Conservation (phyloP, 2,888 invertebrate species). For the Allolobophora icterica region DNA sequence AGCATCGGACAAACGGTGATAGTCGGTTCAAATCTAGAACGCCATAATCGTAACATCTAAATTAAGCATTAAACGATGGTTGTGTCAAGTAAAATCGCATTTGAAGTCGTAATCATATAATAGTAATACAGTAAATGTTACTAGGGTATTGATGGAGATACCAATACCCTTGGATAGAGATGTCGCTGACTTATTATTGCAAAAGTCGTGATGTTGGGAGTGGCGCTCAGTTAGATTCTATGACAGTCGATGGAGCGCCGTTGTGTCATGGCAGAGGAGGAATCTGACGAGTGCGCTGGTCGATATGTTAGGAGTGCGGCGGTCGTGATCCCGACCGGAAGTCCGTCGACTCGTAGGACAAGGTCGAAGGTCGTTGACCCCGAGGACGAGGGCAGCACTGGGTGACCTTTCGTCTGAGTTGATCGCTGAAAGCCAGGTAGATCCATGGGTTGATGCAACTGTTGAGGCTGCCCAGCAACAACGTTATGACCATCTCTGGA, state of each 20-base stretch:
- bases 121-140: background rate
- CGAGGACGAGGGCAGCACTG: conserved; percentile 28
- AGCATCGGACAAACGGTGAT: too few species aligned
- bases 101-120: too few species aligned
- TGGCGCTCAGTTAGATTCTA: too few species aligned
- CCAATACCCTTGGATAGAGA: too few species aligned
- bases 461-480: conserved; percentile 48
- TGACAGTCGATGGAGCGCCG: too few species aligned
- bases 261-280: background rate
- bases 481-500: conserved; percentile 41
- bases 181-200: too few species aligned
- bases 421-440: conserved; percentile 47
- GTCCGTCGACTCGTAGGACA: conserved; percentile 6
- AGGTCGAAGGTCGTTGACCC: background rate
- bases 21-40: too few species aligned
- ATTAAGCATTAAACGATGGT: too few species aligned
- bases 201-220: too few species aligned
- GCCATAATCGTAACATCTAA: too few species aligned
- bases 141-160: background rate
- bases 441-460: conserved; percentile 49
- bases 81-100: too few species aligned
- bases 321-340: conserved; percentile 19
- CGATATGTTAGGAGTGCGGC: conserved; percentile 12
- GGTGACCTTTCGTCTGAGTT: conserved; percentile 34
- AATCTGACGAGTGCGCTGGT: background rate